phyloP scores from a whole-genome alignment of 2,797 vertebrate genomes.

The Anguilla obscura region DNA sequence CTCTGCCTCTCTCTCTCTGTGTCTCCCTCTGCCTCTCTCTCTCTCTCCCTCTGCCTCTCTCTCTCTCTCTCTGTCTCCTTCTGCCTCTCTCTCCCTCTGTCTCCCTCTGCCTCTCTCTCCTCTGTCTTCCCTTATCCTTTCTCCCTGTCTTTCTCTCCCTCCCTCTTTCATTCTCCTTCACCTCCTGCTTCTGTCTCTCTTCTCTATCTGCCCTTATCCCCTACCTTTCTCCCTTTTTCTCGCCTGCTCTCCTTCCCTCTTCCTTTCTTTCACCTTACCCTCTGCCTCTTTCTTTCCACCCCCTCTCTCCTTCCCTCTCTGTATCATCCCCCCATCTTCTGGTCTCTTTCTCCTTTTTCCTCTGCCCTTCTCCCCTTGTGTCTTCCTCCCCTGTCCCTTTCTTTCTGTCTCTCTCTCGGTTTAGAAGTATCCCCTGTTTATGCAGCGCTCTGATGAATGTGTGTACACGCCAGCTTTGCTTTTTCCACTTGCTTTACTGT shows the following conservation, averaged over 20 bases:
- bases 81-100: not conserved
- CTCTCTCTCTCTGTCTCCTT: not conserved
- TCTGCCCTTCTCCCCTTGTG: not conserved
- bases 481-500: not conserved
- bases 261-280: slow-evolving; percentile 17
- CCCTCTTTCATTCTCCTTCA: fast-evolving
- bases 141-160: not conserved
- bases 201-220: not conserved
- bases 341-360: not conserved
- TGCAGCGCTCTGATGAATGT: not conserved
- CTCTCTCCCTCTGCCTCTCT: not conserved
- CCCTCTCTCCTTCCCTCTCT: not conserved
- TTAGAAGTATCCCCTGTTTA: not conserved
- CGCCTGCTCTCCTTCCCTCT: not conserved
- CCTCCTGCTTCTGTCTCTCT: not conserved
- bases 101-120: not conserved
- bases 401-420: not conserved
- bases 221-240: not conserved
- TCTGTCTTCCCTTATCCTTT: not conserved
- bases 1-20: slow-evolving; percentile 30
- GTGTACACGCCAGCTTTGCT: not conserved
- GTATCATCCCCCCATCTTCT: not conserved
- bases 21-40: not conserved
- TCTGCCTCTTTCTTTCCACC: not conserved
- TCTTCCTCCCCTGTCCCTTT: not conserved